These are phyloP conservation scores for Odontomachus brunneus DNA, from an alignment of 1,140 invertebrate species.

Conservation along the genomic window DNA sequence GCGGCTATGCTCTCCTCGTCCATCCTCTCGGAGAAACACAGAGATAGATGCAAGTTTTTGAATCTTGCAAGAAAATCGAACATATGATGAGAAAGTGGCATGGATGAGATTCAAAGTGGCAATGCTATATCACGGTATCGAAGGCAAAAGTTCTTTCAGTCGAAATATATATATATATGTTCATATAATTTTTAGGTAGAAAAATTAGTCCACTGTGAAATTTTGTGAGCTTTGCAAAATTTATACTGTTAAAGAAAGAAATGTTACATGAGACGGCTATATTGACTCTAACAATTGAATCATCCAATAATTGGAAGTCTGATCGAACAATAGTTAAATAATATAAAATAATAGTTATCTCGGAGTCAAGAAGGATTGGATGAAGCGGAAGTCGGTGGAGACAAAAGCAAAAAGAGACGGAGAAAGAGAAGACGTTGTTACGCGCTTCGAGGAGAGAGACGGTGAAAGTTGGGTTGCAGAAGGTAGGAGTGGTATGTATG, in stretches of 20 bases:
- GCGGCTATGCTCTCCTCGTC: neutral
- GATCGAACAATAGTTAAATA: neutral
- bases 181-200: no score
- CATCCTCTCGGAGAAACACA: neutral
- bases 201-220: no score
- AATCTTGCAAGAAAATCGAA: neutral
- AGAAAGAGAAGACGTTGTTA: neutral
- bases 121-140: no score
- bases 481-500: constrained; percentile 51
- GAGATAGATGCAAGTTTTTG: neutral
- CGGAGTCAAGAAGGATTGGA: constrained; percentile 20
- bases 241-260: neutral
- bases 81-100: no score
- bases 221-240: no score
- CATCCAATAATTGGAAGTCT: neutral
- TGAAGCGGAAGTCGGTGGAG: neutral
- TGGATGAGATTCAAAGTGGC: no score
- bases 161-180: no score
- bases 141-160: no score
- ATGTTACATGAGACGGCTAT: neutral
- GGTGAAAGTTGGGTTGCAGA: constrained; percentile 46
- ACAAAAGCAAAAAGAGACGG: neutral
- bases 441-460: constrained; percentile 29
- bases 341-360: neutral
- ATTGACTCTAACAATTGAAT: neutral